phyloP scores from a whole-genome alignment of 2,888 invertebrate genomes.

The Drosophila anceps region DNA sequence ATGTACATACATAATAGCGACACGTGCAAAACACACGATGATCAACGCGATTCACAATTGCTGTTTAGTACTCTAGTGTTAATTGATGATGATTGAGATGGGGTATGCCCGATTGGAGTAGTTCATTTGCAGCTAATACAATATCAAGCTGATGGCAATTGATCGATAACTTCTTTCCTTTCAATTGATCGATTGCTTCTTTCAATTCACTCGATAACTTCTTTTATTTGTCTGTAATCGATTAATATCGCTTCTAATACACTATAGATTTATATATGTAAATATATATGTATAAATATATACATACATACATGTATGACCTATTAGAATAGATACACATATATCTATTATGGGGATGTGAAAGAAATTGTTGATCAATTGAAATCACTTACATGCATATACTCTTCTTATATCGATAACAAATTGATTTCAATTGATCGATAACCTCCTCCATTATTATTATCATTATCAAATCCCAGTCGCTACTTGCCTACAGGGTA shows the following conservation, averaged over 20 bases:
- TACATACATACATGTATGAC: no score
- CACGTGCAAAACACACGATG: slow-evolving; percentile 55
- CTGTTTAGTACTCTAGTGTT: not conserved
- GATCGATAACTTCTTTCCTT: not conserved
- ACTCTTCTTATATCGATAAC: no score
- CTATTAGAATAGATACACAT: no score
- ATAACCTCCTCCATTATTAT: no score
- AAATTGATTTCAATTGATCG: not conserved
- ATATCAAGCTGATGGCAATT: not conserved
- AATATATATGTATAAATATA: no score
- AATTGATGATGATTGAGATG: not conserved
- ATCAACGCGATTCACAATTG: not conserved
- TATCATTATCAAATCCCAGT: not conserved
- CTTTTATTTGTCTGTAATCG: no score
- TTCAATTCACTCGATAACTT: no score
- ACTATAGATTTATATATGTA: no score
- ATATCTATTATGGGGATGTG: no score
- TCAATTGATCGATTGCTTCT: not conserved
- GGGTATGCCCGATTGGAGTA: not conserved
- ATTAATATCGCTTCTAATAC: no score
- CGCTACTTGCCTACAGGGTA: not conserved
- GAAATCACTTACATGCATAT: no score
- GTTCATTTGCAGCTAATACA: not conserved
- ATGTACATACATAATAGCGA: slow-evolving; percentile 22
- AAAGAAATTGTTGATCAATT: no score